phyloP scores from a whole-genome alignment of 2,797 vertebrate genomes.

The Acanthurus lineatus region DNA sequence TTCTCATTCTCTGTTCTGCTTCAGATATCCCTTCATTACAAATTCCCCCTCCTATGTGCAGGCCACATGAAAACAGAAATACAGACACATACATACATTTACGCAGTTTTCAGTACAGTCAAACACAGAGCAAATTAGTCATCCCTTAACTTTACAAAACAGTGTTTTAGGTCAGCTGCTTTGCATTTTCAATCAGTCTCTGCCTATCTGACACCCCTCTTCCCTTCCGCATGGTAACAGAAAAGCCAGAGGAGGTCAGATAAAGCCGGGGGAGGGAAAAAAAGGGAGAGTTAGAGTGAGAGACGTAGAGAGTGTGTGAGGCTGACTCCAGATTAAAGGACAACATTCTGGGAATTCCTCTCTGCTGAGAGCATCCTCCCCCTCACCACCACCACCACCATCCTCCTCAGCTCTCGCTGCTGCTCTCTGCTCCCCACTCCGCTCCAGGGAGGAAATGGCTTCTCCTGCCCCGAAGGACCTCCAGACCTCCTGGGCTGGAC shows the following conservation, averaged over 20 bases:
- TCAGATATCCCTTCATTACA: conserved; percentile 57
- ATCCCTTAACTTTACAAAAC: conserved; percentile 26
- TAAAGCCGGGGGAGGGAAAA: conserved; percentile 48
- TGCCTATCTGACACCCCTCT: conserved; percentile 42
- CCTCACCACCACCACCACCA: conserved; percentile 60
- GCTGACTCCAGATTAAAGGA: conserved; percentile 93
- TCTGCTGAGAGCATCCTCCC: conserved; percentile 88
- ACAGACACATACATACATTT: conserved; percentile 25
- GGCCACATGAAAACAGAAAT: conserved; percentile 44
- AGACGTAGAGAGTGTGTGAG: conserved; percentile 87
- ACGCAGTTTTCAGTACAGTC: conserved; percentile 33
- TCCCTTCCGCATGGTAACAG: conserved; percentile 62
- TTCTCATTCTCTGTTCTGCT: conserved; percentile 72
- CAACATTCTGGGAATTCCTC: conserved; percentile 96
- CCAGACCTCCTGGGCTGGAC: conserved; percentile 72
- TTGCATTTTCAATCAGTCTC: conserved; percentile 52
- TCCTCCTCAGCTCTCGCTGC: conserved; percentile 70
- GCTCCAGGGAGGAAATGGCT: conserved; percentile 75
- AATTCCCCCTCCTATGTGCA: conserved; percentile 31
- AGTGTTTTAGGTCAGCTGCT: conserved; percentile 49
- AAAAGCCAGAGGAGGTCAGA: conserved; percentile 68
- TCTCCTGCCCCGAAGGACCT: conserved; percentile 74
- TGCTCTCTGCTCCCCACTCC: conserved; percentile 48
- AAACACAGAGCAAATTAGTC: conserved; percentile 39
- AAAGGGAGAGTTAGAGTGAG: conserved; percentile 63